Percentiles rank a stretch among this genome's conserved stretches.
Conservation (phyloP, 2,888 invertebrate species). For the Mellilla xanthometata region DNA sequence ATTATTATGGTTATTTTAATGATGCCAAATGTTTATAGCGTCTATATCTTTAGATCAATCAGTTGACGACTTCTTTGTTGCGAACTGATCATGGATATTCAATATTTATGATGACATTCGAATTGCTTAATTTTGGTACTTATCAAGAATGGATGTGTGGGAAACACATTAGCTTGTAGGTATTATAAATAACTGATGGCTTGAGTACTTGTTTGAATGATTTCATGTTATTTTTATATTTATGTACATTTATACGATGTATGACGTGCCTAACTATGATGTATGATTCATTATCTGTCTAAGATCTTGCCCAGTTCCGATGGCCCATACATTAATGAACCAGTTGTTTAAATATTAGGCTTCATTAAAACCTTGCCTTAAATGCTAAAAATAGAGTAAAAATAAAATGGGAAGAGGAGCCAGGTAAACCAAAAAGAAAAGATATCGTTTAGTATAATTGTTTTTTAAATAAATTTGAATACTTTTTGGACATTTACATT, state of each 20-base stretch:
- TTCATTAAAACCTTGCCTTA: too few species aligned
- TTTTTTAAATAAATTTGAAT: slow-evolving; percentile 82
- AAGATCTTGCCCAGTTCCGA: too few species aligned
- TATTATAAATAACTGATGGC: too few species aligned
- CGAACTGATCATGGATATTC: background rate
- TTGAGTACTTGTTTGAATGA: too few species aligned
- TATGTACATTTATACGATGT: too few species aligned
- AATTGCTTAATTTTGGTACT: too few species aligned
- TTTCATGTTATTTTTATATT: too few species aligned
- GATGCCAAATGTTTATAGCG: slow-evolving; percentile 20
- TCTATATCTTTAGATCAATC: slow-evolving; percentile 12
- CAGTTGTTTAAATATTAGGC: too few species aligned
- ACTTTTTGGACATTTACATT: slow-evolving; percentile 83
- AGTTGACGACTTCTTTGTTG: slow-evolving; percentile 13
- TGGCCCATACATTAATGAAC: background rate
- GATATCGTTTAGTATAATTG: slow-evolving; percentile 71
- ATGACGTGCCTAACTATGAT: too few species aligned
- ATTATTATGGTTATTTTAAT: slow-evolving; percentile 27
- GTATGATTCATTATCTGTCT: too few species aligned
- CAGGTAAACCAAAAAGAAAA: slow-evolving; percentile 75
- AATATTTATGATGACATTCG: background rate
- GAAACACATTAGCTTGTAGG: background rate
- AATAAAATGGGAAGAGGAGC: slow-evolving; percentile 44
- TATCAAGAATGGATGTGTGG: background rate
- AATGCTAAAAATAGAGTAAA: slow-evolving; percentile 24